These are phyloP conservation scores for Phodopus roborovskii DNA, from an alignment of 2,113 vertebrate genomes.

Conservation along the genomic window DNA sequence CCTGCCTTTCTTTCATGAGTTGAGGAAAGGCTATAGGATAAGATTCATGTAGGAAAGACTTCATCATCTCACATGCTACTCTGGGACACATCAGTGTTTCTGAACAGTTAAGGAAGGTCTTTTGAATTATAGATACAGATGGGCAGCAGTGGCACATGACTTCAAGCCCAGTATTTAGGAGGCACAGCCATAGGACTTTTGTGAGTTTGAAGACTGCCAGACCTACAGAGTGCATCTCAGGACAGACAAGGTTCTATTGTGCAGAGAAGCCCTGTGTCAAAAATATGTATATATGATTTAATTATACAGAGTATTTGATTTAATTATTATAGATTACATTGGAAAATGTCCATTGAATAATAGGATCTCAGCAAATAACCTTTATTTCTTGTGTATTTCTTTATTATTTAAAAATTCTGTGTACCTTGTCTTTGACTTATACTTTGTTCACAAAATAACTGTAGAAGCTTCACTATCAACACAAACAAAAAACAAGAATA, in stretches of 20 bases:
- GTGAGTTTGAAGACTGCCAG: not conserved
- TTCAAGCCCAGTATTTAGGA: not conserved
- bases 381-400: not conserved
- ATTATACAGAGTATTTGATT: too few relatives aligned
- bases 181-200: not conserved
- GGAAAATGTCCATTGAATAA: not conserved
- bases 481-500: not conserved
- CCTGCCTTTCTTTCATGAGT: not conserved
- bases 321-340: not conserved
- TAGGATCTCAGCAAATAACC: not conserved
- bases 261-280: not conserved
- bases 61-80: not conserved
- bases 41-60: not conserved
- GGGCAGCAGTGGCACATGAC: not conserved
- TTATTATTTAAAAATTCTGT: not conserved
- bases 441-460: not conserved
- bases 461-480: not conserved
- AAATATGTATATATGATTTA: not conserved
- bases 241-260: not conserved
- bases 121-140: not conserved
- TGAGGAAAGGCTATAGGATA: not conserved
- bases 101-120: not conserved
- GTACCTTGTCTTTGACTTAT: not conserved
- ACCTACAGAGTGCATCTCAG: not conserved
- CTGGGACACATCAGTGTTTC: not conserved